Evolutionary conservation across 1,140 invertebrate genomes (phyloP), one percentile per base, ranked within the genome.

Genomic region (Lepidurus arcticus): DNA sequence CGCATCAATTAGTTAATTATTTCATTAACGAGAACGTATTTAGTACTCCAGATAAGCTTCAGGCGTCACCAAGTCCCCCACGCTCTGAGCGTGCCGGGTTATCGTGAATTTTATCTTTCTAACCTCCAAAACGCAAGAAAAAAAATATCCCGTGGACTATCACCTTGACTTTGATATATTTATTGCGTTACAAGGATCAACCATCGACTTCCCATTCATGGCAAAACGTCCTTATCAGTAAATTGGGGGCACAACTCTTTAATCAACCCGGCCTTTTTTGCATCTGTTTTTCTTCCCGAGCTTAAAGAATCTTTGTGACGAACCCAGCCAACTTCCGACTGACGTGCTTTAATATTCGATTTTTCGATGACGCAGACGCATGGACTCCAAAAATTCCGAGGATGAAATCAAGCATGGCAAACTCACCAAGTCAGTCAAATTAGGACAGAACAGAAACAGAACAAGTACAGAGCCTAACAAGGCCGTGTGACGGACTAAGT

Each of bases 151-250:
- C n/a, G 21, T 65, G 16, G 21, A 65, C 16, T 34, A 34, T 21
- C 53, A 65, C 53, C 53, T 65, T 65, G 53, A 65, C 53, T 65
- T 65, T 65, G 53, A 65, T 65, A 65, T 34, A 65, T 16, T 47
- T 65, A 65, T 65, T 65, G 53, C 53, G 53, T 21, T n/a, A 21
- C 8, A 5, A 13, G 16, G 16, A 47, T 47, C 45, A 34, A 34
- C 5, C 45, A 65, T n/a, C 53, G 21, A 65, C 53, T 1, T 11
- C 53, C 13, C 53, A 65, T 65, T 65, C 53, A 65, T 65, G 21
- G 16, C 13, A 7, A 13, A 13, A 65, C 13, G 0, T 16, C 21
- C 21, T 65, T 65, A n/a, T 21, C 13, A 65, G 21, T n/a, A 65
- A 65, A 65, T 1, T 65, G 53, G 21, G 6, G 53, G n/a, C 53